Conservation (phyloP, 2,888 invertebrate species). For the Achlya flavicornis region DNA sequence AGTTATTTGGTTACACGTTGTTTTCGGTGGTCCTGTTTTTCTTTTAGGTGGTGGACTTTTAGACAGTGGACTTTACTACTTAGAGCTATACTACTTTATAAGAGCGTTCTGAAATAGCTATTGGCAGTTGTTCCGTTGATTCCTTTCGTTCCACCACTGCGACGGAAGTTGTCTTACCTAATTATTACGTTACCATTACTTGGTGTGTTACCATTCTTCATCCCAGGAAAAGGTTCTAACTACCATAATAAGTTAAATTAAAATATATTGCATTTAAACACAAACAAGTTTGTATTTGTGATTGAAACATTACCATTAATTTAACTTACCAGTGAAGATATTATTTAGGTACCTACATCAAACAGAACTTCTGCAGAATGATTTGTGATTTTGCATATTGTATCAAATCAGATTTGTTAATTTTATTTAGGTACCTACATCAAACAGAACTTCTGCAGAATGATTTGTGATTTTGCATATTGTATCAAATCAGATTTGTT, state of each 20-base stretch:
- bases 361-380: not conserved
- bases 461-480: not conserved
- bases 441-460: not conserved
- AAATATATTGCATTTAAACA: not conserved
- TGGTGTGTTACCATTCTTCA: conserved; percentile 34
- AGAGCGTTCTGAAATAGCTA: too few species aligned
- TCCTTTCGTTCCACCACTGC: conserved; percentile 6
- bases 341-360: not conserved
- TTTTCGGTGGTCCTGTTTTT: not conserved
- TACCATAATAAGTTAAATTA: not conserved
- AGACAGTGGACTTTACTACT: too few species aligned
- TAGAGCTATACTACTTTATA: too few species aligned
- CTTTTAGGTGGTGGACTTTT: too few species aligned
- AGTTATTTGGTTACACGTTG: not conserved
- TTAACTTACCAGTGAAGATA: not conserved
- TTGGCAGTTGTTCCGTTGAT: not conserved
- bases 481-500: not conserved
- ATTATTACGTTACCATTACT: conserved; percentile 30
- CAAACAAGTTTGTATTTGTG: not conserved
- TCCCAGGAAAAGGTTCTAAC: not conserved
- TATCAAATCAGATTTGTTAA: not conserved
- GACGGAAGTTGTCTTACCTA: not conserved
- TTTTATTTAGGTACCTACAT: not conserved
- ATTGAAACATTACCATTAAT: not conserved
- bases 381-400: not conserved